These are phyloP conservation scores for Hiodon alosoides DNA, from an alignment of 2,113 vertebrate genomes.

Conservation along the genomic window DNA sequence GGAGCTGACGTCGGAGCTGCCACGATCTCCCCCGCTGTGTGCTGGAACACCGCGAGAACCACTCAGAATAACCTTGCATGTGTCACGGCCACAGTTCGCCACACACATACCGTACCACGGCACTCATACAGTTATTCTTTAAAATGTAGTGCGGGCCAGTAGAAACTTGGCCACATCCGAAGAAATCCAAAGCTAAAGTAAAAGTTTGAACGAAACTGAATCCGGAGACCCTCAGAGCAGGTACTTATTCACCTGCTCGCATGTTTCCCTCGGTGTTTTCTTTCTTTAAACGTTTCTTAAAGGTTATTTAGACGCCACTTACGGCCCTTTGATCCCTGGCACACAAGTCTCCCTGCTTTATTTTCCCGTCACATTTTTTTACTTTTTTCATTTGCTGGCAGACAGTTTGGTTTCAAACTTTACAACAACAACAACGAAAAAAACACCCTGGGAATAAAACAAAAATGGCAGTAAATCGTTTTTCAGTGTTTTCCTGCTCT, in stretches of 20 bases:
- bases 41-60: slow-evolving; percentile 44
- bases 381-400: background rate
- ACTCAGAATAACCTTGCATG: slow-evolving; percentile 57
- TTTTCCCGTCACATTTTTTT: background rate
- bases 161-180: slow-evolving; percentile 41
- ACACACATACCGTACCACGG: slow-evolving; percentile 57
- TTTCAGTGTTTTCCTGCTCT: background rate
- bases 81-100: slow-evolving; percentile 65
- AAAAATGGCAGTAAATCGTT: slow-evolving; percentile 1
- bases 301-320: background rate
- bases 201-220: background rate
- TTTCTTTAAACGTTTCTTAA: background rate
- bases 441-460: background rate
- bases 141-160: slow-evolving; percentile 43
- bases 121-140: slow-evolving; percentile 64
- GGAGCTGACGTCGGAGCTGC: slow-evolving; percentile 24
- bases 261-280: background rate
- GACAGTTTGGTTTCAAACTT: slow-evolving; percentile 3
- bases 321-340: slow-evolving; percentile 7
- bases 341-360: background rate
- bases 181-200: background rate
- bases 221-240: background rate
- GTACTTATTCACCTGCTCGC: background rate
- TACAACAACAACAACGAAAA: background rate
- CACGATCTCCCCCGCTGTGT: slow-evolving; percentile 12